phyloP scores from a whole-genome alignment of 2,113 vertebrate genomes.

The Equus quagga region DNA sequence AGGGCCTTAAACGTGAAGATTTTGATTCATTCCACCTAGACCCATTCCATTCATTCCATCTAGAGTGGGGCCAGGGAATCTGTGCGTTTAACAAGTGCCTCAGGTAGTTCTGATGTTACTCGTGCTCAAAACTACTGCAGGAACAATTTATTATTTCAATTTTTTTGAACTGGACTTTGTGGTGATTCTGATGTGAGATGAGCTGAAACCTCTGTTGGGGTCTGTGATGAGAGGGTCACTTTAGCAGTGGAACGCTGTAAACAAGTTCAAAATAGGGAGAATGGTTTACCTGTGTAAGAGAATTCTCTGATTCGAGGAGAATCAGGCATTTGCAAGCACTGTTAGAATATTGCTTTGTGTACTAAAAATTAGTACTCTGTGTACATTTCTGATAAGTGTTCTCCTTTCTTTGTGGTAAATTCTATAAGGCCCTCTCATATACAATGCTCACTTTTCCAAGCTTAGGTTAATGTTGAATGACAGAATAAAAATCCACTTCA shows the following conservation, averaged over 20 bases:
- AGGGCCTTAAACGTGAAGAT: not conserved
- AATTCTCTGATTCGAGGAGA: constrained; percentile 38
- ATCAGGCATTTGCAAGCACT: not conserved
- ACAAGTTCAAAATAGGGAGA: not conserved
- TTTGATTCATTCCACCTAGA: not conserved
- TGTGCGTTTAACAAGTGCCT: constrained; percentile 9
- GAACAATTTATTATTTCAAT: not conserved
- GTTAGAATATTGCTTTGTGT: not conserved
- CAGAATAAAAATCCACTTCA: constrained; percentile 27
- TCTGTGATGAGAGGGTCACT: not conserved
- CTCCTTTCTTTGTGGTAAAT: constrained; percentile 22
- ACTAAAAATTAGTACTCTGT: not conserved
- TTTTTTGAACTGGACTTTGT: not conserved
- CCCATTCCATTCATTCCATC: not conserved
- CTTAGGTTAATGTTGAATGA: constrained; percentile 16
- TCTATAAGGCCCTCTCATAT: not conserved
- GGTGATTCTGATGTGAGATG: not conserved
- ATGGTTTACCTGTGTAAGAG: not conserved
- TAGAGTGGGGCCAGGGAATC: not conserved
- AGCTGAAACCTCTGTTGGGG: not conserved
- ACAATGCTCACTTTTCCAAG: constrained; percentile 7
- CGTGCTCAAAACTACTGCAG: not conserved
- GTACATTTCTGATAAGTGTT: not conserved
- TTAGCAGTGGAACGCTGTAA: not conserved
- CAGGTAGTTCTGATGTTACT: not conserved